A percentile compares a stretch with the other conserved stretches of the same genome.
Conservation (phyloP, 2,113 vertebrate genomes). For the Odontophorus gujanensis region DNA sequence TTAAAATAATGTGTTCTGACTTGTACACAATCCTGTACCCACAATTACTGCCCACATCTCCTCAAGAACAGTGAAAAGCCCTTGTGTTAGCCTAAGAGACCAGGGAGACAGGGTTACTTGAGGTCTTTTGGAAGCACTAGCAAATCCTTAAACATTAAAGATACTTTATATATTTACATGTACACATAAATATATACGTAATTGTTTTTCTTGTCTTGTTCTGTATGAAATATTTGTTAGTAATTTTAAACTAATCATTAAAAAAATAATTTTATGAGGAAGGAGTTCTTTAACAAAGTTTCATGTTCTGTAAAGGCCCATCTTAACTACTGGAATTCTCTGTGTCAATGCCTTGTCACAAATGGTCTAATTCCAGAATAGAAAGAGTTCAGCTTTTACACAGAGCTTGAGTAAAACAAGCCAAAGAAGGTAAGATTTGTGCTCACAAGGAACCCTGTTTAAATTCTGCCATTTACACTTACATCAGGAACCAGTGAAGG, state of each 20-base stretch:
- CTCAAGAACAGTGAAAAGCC: background rate
- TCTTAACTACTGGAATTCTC: background rate
- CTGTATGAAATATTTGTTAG: background rate
- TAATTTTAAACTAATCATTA: background rate
- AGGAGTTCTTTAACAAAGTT: background rate
- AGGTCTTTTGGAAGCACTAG: background rate
- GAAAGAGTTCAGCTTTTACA: background rate
- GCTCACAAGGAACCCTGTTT: background rate
- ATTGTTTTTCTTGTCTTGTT: background rate
- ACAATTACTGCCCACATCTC: background rate
- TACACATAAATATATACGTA: no score
- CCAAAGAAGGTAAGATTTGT: background rate
- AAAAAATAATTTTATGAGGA: background rate
- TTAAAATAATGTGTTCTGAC: background rate
- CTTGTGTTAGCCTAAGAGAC: background rate
- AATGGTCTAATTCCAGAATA: background rate
- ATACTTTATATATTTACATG: fast-evolving
- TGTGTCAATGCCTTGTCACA: background rate
- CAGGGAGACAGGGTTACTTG: background rate
- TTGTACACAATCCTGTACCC: background rate
- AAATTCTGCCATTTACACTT: background rate
- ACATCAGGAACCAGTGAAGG: background rate
- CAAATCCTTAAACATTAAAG: background rate
- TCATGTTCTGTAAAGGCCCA: background rate
- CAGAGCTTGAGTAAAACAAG: background rate